phyloP scores from a whole-genome alignment of 1,140 invertebrate species.

The Akabosia matsudoensis region DNA sequence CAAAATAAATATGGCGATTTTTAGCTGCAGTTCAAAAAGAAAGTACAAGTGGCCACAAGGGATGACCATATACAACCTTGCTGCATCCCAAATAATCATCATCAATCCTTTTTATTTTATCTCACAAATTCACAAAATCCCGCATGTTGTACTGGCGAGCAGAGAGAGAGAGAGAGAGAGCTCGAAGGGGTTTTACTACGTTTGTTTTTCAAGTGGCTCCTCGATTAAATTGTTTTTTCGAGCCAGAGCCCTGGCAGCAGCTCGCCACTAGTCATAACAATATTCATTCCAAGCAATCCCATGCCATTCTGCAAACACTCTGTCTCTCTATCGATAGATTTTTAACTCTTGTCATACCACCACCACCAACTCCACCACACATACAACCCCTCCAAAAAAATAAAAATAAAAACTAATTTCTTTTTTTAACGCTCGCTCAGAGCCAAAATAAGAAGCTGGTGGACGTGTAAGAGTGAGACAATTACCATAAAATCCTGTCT shows the following conservation, averaged over 20 bases:
- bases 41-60: conserved; percentile 15
- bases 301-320: neutral
- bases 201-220: conserved; percentile 29
- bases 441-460: neutral
- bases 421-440: neutral
- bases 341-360: too few species aligned
- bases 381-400: neutral
- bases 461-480: conserved; percentile 3
- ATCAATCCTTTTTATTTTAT: neutral
- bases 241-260: conserved; percentile 16
- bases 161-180: too few species aligned
- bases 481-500: conserved; percentile 28
- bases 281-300: neutral
- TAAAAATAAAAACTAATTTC: neutral
- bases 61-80: neutral
- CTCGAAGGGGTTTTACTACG: conserved; percentile 10
- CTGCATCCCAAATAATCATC: neutral
- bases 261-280: conserved; percentile 16
- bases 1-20: neutral
- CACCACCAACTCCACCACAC: neutral
- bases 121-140: too few species aligned
- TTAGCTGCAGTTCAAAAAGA: neutral
- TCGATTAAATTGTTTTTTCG: conserved; percentile 35
- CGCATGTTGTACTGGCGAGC: too few species aligned
- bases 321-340: too few species aligned